Conservation (phyloP, 2,888 invertebrate genomes). For the Nemoura dubitans region DNA sequence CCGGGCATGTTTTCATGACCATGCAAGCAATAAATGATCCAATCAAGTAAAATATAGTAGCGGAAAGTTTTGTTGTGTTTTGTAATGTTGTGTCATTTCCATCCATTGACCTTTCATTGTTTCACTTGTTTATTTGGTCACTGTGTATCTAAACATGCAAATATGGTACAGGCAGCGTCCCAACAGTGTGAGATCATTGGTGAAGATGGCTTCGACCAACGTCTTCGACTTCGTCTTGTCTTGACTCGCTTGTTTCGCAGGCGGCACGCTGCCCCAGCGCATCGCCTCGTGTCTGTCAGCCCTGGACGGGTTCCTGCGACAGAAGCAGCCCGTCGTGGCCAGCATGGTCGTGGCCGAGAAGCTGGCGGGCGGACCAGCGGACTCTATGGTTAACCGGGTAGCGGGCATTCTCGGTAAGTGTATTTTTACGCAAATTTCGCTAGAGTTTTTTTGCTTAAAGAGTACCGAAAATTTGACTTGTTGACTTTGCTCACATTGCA, state of each 20-base stretch:
- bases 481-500: constrained; percentile 54
- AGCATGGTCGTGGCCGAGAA: constrained; percentile 92
- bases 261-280: constrained; percentile 86
- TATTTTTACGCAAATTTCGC: background rate
- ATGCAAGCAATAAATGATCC: too few relatives aligned
- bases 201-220: too few relatives aligned
- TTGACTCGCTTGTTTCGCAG: constrained; percentile 54
- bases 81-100: too few relatives aligned
- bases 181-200: too few relatives aligned
- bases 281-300: constrained; percentile 83
- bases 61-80: too few relatives aligned
- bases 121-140: too few relatives aligned
- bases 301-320: constrained; percentile 74
- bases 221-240: too few relatives aligned
- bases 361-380: constrained; percentile 68
- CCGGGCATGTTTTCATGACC: too few relatives aligned
- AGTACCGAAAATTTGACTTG: background rate
- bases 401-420: constrained; percentile 66
- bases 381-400: constrained; percentile 77
- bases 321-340: constrained; percentile 72
- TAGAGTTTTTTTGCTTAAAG: background rate
- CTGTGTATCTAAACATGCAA: too few relatives aligned
- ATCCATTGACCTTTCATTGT: too few relatives aligned
- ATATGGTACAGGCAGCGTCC: too few relatives aligned
- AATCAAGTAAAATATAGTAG: too few relatives aligned